Evolutionary conservation across 1,140 invertebrate genomes (phyloP), one percentile per base, ranked within the genome.

Genomic region (Hylyphantes graminicola): DNA sequence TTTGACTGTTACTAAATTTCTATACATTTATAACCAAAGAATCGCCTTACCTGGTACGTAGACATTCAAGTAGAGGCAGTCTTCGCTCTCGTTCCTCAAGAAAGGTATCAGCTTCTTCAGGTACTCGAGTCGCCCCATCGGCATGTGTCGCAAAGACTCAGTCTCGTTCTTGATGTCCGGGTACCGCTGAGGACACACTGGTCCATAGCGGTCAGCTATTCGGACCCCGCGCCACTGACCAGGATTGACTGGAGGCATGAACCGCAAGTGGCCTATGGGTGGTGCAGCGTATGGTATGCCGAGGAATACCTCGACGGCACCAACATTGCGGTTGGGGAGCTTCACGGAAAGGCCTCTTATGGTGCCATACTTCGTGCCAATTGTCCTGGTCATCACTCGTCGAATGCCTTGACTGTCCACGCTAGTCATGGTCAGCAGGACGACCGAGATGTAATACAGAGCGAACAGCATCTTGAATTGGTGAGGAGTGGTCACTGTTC

Each of bases 31-130:
- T 21, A 48, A 65, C 19, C 57, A 61, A 61, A 59, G 11, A n/a
- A 64, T 63, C n/a, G 11, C 59, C 63, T 70, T 68, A 85, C 79
- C 95, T 68, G 97, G 97, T 8, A 96, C 94, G 90, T 98, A 98
- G 88, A 99, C 95, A 90, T 99, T 99, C 86, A 99, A 91, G 90
- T 98, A 98, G 54, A 99, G 93, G 89, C 97, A 99, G 91, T 99
- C 97, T 91, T 99, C 97, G 86, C 94, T 96, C 90, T 98, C 96
- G 89, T 97, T 95, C 87, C 93, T 93, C 73, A 98, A 91, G 89
- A 95, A 95, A 11, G 95, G 95, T 85, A 96, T 90, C 88, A 98
- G 92, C 87, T 96, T 92, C 88, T 94, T 94, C 79, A 98, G 91
- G 88, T 96, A 96, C 88, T 97, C 94, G 86, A 96, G 90, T 67